Base-by-base conservation (phyloP, 2,113 vertebrate genomes). In the Colinus virginianus region DNA sequence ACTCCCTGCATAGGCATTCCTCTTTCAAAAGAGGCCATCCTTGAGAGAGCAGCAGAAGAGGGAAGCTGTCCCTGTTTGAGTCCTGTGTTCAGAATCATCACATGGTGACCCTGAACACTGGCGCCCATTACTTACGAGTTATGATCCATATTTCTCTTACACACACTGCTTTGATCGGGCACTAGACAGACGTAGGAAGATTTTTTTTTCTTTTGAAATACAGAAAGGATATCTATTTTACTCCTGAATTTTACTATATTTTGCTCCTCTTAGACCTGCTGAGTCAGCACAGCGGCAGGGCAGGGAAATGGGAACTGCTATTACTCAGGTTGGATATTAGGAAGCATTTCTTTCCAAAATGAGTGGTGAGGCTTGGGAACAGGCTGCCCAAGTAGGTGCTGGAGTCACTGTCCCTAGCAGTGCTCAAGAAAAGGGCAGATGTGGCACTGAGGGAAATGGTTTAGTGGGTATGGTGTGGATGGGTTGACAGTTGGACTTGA, bases 51-150 rank as follows among this genome's bases (percentile, higher is more conserved):
- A 78, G 81, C 56, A 75, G 72, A 43, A 91, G 91, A 85, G 53
- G 78, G 45, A 92, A 93, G 36, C 91, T 71, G 92, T 90, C 92
- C 75, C 88, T 88, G 49, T 69, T 92, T 72, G 93, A 91, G 90
- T 70, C 43, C 79, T 90, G 40, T 68, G 90, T 75, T 91, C 90
- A 94, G 82, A 74, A 95, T 40, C 71, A 17, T 85, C 89, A 90
- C 38, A 12, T 74, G 64, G 78, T 0, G 40, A 85, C 95, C 78
- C 94, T 91, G 82, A 94, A 19, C 84, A 46, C 49, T 1, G 0
- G 70, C 59, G 87, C 84, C 71, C 0, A 2, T 92, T 93, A 45
- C 76, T 71, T 88, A 9, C 51, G 90, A 91, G 76, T 93, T 94
- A 94, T 40, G 68, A 91, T 61, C 69, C 69, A 12, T 82, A 28